Conservation (phyloP, 2,113 vertebrate genomes). For the Macaca nemestrina region DNA sequence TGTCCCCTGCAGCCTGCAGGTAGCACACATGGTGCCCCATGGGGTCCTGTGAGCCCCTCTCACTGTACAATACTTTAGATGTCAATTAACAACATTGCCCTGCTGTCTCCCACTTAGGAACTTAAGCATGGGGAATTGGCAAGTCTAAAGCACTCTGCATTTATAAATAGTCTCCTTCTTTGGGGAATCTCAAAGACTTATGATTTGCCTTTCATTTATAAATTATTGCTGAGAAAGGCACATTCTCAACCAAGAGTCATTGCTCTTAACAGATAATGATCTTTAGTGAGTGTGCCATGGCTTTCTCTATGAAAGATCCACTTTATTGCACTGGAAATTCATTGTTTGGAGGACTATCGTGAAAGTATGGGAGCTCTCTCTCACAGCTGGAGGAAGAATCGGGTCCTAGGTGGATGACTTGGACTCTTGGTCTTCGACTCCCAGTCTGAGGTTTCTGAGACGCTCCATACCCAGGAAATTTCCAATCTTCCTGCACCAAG, state of each 20-base stretch:
- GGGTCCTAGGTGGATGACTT: too few species aligned
- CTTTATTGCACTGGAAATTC: background rate
- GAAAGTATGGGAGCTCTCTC: too few species aligned
- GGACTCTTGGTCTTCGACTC: too few species aligned
- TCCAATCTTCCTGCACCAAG: too few species aligned
- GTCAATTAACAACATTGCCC: background rate
- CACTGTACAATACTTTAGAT: background rate
- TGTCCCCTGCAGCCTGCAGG: too few species aligned
- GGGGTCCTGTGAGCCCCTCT: too few species aligned
- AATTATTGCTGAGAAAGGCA: background rate
- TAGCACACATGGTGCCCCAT: rapidly evolving
- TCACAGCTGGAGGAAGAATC: rapidly evolving
- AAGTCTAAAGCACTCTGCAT: background rate
- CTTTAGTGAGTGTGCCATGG: rapidly evolving
- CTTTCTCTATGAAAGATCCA: background rate
- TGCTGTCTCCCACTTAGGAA: background rate
- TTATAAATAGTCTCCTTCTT: background rate
- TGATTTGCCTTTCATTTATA: background rate
- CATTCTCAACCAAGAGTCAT: background rate
- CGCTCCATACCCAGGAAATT: background rate
- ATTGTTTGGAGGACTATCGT: rapidly evolving
- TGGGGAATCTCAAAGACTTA: background rate
- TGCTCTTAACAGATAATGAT: background rate
- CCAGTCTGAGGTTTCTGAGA: background rate
- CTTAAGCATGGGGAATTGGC: background rate